These are phyloP conservation scores for Hippopotamyrus pictus DNA, from an alignment of 2,797 vertebrate species.

Conservation along the genomic window DNA sequence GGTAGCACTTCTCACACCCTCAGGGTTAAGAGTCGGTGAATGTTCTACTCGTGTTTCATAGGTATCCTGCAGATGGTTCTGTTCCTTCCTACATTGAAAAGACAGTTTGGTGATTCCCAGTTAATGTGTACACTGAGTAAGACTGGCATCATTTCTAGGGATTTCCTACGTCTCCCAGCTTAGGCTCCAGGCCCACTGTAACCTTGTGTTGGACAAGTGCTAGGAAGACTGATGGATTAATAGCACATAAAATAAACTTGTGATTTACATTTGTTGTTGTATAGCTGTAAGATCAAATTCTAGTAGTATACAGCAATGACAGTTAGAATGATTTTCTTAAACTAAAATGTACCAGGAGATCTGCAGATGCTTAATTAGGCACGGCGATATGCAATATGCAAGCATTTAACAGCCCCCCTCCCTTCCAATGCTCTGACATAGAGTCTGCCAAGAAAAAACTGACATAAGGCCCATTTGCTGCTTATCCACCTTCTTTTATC, in stretches of 20 bases:
- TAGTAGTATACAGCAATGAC: background rate
- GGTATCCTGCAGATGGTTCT: background rate
- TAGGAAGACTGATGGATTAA: background rate
- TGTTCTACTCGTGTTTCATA: background rate
- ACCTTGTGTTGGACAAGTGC: background rate
- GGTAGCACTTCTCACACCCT: background rate
- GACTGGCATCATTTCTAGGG: background rate
- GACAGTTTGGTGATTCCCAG: background rate
- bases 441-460: background rate
- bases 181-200: background rate
- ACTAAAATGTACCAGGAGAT: background rate
- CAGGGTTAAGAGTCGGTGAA: background rate
- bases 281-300: background rate
- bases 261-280: background rate
- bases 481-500: constrained; percentile 2
- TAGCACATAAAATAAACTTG: background rate
- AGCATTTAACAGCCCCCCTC: background rate
- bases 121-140: background rate
- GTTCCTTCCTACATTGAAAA: background rate
- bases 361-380: background rate
- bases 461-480: background rate
- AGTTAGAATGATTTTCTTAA: background rate
- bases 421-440: background rate
- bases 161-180: background rate
- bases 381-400: background rate